These are phyloP conservation scores for Simalia tracyae DNA, from an alignment of 2,797 vertebrate species.

Conservation along the genomic window DNA sequence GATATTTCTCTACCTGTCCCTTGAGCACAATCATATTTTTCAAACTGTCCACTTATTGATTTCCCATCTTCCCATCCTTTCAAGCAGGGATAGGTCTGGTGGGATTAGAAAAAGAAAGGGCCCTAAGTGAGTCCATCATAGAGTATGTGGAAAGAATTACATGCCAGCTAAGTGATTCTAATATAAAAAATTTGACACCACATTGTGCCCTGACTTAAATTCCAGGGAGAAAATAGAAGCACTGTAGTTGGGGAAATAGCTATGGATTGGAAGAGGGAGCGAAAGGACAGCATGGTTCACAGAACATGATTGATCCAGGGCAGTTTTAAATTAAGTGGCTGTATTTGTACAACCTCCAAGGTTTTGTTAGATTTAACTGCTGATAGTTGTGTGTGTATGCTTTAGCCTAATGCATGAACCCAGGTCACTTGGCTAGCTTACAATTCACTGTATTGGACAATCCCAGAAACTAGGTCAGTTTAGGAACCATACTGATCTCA, in stretches of 20 bases:
- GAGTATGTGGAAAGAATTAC: not conserved
- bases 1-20: conserved; percentile 18
- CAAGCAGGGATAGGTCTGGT: not conserved
- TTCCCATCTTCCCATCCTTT: conserved; percentile 24
- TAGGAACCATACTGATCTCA: not conserved
- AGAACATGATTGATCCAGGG: not conserved
- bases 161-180: rapidly evolving
- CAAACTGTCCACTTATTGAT: not conserved
- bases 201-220: not conserved
- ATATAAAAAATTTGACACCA: not conserved
- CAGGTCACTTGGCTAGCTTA: not conserved
- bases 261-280: not conserved
- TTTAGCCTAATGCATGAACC: not conserved
- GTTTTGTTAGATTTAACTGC: not conserved
- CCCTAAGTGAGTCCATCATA: conserved; percentile 6
- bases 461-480: not conserved
- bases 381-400: not conserved
- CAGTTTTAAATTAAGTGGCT: not conserved
- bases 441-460: not conserved
- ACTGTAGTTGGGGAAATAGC: not conserved
- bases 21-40: not conserved
- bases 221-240: not conserved
- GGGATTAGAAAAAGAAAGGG: not conserved
- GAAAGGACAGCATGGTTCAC: not conserved
- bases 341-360: not conserved